These are phyloP conservation scores for Lochmaea crataegi DNA, from an alignment of 2,888 invertebrate species.

Conservation along the genomic window DNA sequence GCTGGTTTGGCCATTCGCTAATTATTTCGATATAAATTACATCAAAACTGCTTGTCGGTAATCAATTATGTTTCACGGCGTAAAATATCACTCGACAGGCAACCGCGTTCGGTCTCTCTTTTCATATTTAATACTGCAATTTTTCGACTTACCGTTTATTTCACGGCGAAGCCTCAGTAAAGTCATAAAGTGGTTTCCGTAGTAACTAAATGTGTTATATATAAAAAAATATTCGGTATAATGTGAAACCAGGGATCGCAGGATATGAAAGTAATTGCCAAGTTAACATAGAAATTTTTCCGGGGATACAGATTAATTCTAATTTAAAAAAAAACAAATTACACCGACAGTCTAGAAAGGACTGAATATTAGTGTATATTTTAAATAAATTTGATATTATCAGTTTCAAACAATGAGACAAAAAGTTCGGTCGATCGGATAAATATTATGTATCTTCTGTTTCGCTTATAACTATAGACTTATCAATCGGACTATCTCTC, in stretches of 20 bases:
- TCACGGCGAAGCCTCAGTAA: neutral
- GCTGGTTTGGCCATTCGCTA: conserved; percentile 59
- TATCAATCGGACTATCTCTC: too few species aligned
- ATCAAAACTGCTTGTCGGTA: conserved; percentile 60
- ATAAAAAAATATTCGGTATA: neutral
- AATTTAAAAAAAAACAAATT: neutral
- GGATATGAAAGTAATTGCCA: neutral
- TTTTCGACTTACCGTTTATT: neutral
- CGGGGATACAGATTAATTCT: neutral
- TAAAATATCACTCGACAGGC: conserved; percentile 48
- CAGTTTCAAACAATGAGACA: too few species aligned
- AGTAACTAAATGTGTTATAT: neutral
- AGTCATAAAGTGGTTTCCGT: neutral
- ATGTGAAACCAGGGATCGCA: neutral
- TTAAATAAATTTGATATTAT: too few species aligned
- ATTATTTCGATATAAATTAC: conserved; percentile 64
- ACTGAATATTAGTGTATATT: neutral
- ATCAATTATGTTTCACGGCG: conserved; percentile 59
- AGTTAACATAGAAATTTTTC: neutral
- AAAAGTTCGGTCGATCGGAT: too few species aligned
- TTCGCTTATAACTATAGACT: too few species aligned
- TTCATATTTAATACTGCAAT: neutral
- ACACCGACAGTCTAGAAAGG: neutral
- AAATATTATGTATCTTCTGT: too few species aligned
- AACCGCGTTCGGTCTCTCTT: neutral